These are phyloP conservation scores for Pachliopta kotzebuea DNA, from an alignment of 2,888 invertebrate species.

Conservation along the genomic window DNA sequence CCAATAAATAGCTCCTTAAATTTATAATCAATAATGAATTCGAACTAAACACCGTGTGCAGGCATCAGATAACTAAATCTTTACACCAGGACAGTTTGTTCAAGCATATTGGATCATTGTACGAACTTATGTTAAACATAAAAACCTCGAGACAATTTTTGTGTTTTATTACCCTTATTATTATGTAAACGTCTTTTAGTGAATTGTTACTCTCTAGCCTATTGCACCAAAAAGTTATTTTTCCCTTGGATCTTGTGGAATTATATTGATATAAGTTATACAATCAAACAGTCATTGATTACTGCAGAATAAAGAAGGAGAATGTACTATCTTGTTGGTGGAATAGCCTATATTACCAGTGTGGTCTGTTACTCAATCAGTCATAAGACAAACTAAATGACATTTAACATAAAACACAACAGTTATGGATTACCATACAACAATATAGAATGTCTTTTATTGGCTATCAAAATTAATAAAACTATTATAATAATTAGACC, in stretches of 20 bases:
- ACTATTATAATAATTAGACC: neutral
- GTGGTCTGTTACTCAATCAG: too few species aligned
- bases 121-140: slow-evolving; percentile 76
- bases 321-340: too few species aligned
- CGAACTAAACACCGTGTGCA: slow-evolving; percentile 45
- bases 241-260: too few species aligned
- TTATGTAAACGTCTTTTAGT: neutral
- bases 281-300: too few species aligned
- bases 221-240: too few species aligned
- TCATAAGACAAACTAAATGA: too few species aligned
- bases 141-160: slow-evolving; percentile 61
- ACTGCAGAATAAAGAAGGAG: too few species aligned
- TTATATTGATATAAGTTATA: too few species aligned
- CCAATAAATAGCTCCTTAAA: slow-evolving; percentile 65
- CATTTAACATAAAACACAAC: too few species aligned
- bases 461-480: neutral
- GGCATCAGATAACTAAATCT: slow-evolving; percentile 45
- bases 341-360: too few species aligned
- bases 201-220: too few species aligned
- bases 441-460: neutral
- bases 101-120: slow-evolving; percentile 76
- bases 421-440: too few species aligned
- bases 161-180: slow-evolving; percentile 49
- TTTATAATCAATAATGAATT: slow-evolving; percentile 48
- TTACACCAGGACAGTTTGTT: slow-evolving; percentile 66